Conservation (phyloP, 53 echinoderm and acorn worm species). For the Holothuria scabra region DNA sequence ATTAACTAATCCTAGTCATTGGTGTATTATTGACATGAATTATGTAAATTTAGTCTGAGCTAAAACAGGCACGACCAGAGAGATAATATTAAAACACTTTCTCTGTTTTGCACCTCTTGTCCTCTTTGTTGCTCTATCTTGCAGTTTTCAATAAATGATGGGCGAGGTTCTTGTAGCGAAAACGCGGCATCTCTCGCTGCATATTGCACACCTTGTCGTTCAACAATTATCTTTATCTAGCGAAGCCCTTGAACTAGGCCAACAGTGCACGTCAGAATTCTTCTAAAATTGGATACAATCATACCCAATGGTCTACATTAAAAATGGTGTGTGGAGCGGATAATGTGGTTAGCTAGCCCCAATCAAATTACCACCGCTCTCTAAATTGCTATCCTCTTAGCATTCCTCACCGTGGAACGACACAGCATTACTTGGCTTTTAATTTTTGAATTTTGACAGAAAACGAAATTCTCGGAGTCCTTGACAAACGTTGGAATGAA, state of each 20-base stretch:
- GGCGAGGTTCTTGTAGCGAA: too few relatives aligned
- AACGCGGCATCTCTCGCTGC: too few relatives aligned
- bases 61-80: too few relatives aligned
- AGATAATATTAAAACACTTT: too few relatives aligned
- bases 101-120: too few relatives aligned
- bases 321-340: constrained; percentile 45
- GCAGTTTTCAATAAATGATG: too few relatives aligned
- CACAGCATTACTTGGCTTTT: constrained; percentile 38
- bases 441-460: constrained; percentile 41
- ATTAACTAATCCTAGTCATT: too few relatives aligned
- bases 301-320: constrained; percentile 45
- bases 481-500: not conserved
- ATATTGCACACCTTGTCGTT: too few relatives aligned
- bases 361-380: constrained; percentile 43
- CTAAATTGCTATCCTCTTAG: constrained; percentile 47
- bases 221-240: too few relatives aligned
- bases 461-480: constrained; percentile 25
- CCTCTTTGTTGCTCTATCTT: too few relatives aligned
- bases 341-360: constrained; percentile 43
- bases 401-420: constrained; percentile 32
- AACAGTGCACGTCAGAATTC: constrained; percentile 43
- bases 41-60: too few relatives aligned
- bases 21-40: too few relatives aligned
- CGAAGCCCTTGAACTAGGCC: constrained; percentile 42
- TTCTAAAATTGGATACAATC: constrained; percentile 45